These are phyloP conservation scores for Cephus rjabovi DNA, from an alignment of 2,888 invertebrate species.

Conservation along the genomic window DNA sequence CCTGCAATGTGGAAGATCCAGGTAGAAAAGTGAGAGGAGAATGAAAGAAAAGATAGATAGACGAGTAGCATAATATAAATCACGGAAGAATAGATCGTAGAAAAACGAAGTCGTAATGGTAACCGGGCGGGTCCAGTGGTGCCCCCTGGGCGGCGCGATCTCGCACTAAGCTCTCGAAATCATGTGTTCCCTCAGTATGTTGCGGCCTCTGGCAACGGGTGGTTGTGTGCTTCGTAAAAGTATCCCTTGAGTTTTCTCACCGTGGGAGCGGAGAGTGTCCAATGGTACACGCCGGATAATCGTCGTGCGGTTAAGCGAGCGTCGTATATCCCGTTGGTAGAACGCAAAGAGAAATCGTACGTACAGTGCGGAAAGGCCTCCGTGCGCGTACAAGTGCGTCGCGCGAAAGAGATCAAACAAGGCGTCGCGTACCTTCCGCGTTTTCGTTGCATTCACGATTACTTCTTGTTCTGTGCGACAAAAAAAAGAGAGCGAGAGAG, in stretches of 20 bases:
- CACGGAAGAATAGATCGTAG: not conserved
- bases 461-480: too few species aligned
- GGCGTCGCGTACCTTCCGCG: too few species aligned
- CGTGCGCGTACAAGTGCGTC: not conserved
- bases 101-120: constrained; percentile 13
- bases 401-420: not conserved
- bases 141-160: constrained; percentile 37
- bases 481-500: too few species aligned
- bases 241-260: constrained; percentile 1
- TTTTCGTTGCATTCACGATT: too few species aligned
- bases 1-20: too few species aligned
- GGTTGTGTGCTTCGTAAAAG: constrained; percentile 26
- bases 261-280: constrained; percentile 2
- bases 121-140: constrained; percentile 31
- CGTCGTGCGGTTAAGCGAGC: too few species aligned
- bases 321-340: too few species aligned
- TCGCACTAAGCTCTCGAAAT: constrained; percentile 31
- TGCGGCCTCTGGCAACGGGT: constrained; percentile 47
- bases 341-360: too few species aligned
- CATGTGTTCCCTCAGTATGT: constrained; percentile 55
- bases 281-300: too few species aligned
- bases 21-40: not conserved
- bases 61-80: not conserved
- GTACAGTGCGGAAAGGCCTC: too few species aligned
- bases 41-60: not conserved